Base-by-base conservation (phyloP, 2,888 invertebrate species). In the Branchipolynoe longqiensis region DNA sequence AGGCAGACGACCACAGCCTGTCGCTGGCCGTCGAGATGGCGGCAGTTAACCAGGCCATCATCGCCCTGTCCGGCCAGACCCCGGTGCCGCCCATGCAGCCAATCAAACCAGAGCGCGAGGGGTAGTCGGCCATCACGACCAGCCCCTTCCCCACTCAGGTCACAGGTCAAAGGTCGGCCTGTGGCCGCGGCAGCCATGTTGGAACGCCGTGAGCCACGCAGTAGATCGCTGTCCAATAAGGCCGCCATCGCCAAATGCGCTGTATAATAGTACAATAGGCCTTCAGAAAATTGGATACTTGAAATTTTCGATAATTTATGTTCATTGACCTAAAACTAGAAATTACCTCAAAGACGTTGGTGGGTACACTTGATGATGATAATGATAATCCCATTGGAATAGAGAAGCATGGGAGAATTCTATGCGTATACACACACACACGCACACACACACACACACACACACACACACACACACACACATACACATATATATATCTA, bases 1-100 rank as follows among this genome's bases (percentile, higher is more conserved):
- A 85, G 1, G 81, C 62, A 18, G 84, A 83, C 28, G 85, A 86
- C 38, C 84, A 87, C 58, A 64, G 56, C 41, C 69, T 88, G 69
- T 84, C 87, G 18, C 36, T 86, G 82, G 85, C 88, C n/a, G 88
- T 88, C 2, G 88, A 88, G 78, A 86, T 88, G 82, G 88, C 88
- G 0, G 88, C 88, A 3, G 88, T 88, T 69, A 88, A 88, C 83
- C 88, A 88, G 85, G 88, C 88, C 36, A 88, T 88, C 38, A 56
- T 87, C 8, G 84, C 88, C 0, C 64, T 88, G 38, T 85, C 88
- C n/a, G 88, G 88, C 3, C 86, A 87, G 54, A 84, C 73, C 18
- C 84, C 84, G 33, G 84, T 86, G 4, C 82, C 82, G n/a, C 48
- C 82, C 18, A 54, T 85, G 38, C 82, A 85, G 48, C n/a, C 78